Evolutionary conservation across 2,113 vertebrate genomes (phyloP).

Genomic region (Speoplatyrhinus poulsoni): DNA sequence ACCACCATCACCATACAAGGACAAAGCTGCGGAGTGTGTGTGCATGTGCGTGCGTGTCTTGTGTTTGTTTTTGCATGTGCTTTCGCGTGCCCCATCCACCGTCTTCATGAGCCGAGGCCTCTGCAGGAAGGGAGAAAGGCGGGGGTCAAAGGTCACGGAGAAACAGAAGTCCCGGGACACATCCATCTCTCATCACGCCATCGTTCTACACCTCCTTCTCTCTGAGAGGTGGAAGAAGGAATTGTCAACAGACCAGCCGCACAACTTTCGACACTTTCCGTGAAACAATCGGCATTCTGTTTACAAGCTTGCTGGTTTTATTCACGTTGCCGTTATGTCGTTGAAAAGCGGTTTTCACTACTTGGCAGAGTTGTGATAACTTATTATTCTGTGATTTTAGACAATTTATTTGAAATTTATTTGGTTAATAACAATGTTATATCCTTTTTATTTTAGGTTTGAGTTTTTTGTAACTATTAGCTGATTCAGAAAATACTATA

Average conservation of each 20-base stretch:
- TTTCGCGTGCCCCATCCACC: background rate
- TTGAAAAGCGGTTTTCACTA: too few relatives aligned
- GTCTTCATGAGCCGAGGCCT: background rate
- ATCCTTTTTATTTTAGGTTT: too few relatives aligned
- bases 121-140: slow-evolving; percentile 28
- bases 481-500: too few relatives aligned
- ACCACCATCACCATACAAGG: background rate
- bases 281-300: background rate
- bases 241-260: slow-evolving; percentile 17
- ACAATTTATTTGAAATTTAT: too few relatives aligned
- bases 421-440: too few relatives aligned
- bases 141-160: slow-evolving; percentile 44
- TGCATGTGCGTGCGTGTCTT: background rate
- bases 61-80: background rate
- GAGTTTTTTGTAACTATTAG: too few relatives aligned
- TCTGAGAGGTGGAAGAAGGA: slow-evolving; percentile 9
- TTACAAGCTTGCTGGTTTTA: background rate
- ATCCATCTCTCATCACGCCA: slow-evolving; percentile 53
- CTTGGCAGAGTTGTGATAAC: too few relatives aligned
- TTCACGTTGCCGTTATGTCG: too few relatives aligned
- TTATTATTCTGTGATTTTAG: too few relatives aligned
- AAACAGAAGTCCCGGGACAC: slow-evolving; percentile 56
- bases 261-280: slow-evolving; percentile 30
- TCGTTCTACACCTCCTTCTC: slow-evolving; percentile 41
- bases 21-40: background rate